Percentiles rank a stretch among this genome's conserved stretches.
These are phyloP conservation scores for Eriocheir sinensis DNA, from an alignment of 1,140 invertebrate genomes.

Conservation along the genomic window DNA sequence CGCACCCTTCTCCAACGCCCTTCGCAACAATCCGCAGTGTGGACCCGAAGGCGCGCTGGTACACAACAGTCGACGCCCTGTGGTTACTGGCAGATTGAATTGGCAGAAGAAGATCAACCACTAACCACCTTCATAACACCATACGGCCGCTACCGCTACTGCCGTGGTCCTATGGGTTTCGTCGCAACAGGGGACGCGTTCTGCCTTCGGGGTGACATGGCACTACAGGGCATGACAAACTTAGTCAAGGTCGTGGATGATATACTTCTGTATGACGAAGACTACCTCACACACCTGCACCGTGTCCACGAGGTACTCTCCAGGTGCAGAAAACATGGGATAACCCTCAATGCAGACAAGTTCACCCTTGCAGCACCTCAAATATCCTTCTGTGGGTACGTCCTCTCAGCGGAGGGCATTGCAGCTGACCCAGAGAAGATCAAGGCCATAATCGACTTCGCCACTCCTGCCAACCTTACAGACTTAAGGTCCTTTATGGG, in stretches of 20 bases:
- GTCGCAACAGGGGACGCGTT: not conserved
- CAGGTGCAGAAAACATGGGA: constrained; percentile 28
- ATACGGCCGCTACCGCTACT: not conserved
- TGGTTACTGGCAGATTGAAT: not conserved
- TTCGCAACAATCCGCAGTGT: constrained; percentile 57
- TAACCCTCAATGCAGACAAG: constrained; percentile 21
- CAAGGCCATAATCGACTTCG: too few species aligned
- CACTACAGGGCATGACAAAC: not conserved
- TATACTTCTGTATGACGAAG: not conserved
- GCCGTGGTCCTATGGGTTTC: constrained; percentile 30
- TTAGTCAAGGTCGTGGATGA: constrained; percentile 36
- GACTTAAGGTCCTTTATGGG: too few species aligned
- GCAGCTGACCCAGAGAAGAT: too few species aligned
- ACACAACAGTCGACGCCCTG: constrained; percentile 52
- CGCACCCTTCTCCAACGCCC: constrained; percentile 52
- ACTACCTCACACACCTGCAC: not conserved
- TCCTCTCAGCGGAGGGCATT: too few species aligned
- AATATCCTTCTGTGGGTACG: constrained; percentile 31
- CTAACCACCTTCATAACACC: not conserved
- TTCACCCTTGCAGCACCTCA: not conserved
- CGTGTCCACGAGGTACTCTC: not conserved
- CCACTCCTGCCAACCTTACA: too few species aligned
- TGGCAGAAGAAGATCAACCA: not conserved
- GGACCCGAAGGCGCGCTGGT: constrained; percentile 41
- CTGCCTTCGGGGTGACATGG: not conserved